These are phyloP conservation scores for Rhinoptilus africanus DNA, from an alignment of 2,113 vertebrate species.

Conservation along the genomic window DNA sequence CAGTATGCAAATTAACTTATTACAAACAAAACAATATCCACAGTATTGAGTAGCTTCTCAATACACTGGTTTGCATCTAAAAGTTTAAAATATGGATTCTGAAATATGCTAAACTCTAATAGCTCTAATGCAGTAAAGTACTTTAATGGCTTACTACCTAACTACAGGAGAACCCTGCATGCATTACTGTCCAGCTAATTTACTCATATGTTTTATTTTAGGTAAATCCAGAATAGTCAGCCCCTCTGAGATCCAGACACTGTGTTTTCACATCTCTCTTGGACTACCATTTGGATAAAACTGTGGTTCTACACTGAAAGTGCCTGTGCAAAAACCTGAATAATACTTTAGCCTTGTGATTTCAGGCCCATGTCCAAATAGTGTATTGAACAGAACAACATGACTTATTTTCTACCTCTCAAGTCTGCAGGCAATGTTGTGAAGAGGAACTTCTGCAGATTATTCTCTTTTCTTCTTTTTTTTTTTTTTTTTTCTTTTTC, in stretches of 20 bases:
- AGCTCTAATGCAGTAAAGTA: neutral
- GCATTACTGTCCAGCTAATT: neutral
- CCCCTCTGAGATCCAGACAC: neutral
- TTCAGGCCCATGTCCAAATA: neutral
- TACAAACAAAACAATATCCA: neutral
- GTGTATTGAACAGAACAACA: neutral
- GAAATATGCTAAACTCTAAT: neutral
- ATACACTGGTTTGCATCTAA: neutral
- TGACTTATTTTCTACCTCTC: neutral
- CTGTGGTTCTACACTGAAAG: neutral
- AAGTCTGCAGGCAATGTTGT: neutral
- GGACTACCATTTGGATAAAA: neutral
- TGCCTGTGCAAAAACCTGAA: neutral
- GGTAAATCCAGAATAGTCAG: neutral
- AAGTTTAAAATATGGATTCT: neutral
- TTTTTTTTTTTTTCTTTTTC: too few relatives aligned
- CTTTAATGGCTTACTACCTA: neutral
- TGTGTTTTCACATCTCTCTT: neutral
- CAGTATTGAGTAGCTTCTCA: neutral
- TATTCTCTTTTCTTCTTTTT: neutral
- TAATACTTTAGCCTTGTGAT: neutral
- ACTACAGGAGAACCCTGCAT: neutral
- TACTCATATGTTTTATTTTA: neutral
- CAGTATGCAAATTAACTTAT: neutral
- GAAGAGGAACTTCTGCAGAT: neutral